These are phyloP conservation scores for Adela reaumurella DNA, from an alignment of 2,888 invertebrate species.

Conservation along the genomic window DNA sequence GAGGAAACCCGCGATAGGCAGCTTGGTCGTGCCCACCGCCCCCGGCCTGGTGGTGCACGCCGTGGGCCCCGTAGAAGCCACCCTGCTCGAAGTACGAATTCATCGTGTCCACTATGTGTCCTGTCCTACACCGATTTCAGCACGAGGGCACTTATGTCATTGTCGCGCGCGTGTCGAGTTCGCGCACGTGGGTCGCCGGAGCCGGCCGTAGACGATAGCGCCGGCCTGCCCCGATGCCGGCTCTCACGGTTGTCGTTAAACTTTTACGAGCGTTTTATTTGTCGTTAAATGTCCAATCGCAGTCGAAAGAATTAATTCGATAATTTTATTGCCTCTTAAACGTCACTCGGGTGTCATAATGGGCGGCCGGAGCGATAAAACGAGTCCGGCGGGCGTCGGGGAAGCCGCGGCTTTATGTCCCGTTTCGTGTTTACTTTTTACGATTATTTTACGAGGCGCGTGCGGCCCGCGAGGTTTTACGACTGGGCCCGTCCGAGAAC, in stretches of 20 bases:
- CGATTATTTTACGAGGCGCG: slow-evolving; percentile 57
- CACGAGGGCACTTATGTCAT: slow-evolving; percentile 40
- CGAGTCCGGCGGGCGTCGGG: slow-evolving; percentile 27
- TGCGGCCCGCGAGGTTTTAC: slow-evolving; percentile 43
- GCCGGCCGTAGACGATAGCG: slow-evolving; percentile 42
- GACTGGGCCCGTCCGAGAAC: slow-evolving; percentile 42
- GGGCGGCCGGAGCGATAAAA: slow-evolving; percentile 50
- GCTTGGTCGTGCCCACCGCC: slow-evolving; percentile 73
- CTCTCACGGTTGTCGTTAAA: slow-evolving; percentile 20
- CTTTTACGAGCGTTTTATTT: background rate
- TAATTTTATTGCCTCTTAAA: slow-evolving; percentile 55
- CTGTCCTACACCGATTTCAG: slow-evolving; percentile 35
- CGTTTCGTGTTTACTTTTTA: slow-evolving; percentile 52
- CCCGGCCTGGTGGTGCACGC: slow-evolving; percentile 70
- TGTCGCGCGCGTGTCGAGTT: slow-evolving; percentile 10
- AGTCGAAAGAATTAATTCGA: slow-evolving; percentile 40
- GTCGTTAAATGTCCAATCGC: slow-evolving; percentile 1
- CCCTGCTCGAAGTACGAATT: slow-evolving; percentile 96
- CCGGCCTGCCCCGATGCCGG: slow-evolving; percentile 46
- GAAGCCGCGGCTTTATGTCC: background rate
- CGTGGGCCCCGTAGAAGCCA: slow-evolving; percentile 91
- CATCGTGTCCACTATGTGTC: slow-evolving; percentile 62
- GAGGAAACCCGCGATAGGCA: slow-evolving; percentile 79
- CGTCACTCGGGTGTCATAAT: slow-evolving; percentile 56
- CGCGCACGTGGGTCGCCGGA: slow-evolving; percentile 22